These are phyloP conservation scores for Machimus rusticus DNA, from an alignment of 2,888 invertebrate species.

Conservation along the genomic window DNA sequence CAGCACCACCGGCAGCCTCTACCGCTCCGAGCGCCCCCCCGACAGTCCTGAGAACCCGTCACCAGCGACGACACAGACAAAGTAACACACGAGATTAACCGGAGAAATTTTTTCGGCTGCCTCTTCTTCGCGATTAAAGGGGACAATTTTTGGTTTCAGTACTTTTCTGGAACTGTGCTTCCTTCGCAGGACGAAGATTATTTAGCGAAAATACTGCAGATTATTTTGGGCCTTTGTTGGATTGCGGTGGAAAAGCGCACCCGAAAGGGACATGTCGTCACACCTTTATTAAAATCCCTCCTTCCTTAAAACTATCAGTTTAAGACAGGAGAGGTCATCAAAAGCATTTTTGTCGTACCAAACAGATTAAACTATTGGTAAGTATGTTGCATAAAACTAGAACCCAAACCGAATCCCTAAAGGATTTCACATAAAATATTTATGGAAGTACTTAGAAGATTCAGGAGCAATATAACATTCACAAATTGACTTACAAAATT, in stretches of 20 bases:
- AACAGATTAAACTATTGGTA: too few species aligned
- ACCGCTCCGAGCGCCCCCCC: neutral
- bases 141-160: constrained; percentile 6
- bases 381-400: too few species aligned
- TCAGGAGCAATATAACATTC: too few species aligned
- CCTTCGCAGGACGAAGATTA: neutral
- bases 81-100: constrained; percentile 17
- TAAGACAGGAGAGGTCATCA: neutral
- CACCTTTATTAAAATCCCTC: neutral
- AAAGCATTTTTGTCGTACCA: neutral
- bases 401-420: too few species aligned
- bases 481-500: too few species aligned
- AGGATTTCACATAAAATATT: too few species aligned
- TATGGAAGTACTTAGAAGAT: too few species aligned
- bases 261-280: neutral
- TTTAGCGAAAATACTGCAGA: neutral
- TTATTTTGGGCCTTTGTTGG: neutral
- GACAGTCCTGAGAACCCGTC: neutral
- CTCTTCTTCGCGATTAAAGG: constrained; percentile 1
- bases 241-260: neutral
- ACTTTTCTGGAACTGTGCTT: neutral
- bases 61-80: neutral
- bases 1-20: neutral
- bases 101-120: neutral
- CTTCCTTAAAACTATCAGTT: neutral